phyloP scores from a whole-genome alignment of 2,888 invertebrate genomes.

The Drosophila cognata region DNA sequence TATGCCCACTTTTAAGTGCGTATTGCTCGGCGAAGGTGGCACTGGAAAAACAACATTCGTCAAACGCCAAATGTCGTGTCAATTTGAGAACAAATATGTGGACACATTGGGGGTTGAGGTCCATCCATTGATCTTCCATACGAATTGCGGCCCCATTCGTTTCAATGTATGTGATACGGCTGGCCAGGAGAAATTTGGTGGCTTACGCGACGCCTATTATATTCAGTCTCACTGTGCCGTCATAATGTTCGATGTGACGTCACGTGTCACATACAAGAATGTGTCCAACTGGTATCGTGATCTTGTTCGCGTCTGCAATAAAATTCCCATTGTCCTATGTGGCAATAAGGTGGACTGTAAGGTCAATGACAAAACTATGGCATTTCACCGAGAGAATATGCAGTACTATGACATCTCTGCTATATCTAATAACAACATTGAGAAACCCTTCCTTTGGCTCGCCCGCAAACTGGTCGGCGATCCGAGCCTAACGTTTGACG shows the following conservation, averaged over 20 bases:
- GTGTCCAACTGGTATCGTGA: too few species aligned
- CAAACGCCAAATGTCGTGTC: constrained; percentile 99
- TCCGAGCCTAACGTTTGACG: constrained; percentile 99
- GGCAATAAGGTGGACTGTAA: constrained; percentile 99
- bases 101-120: constrained; percentile 99
- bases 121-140: constrained; percentile 98
- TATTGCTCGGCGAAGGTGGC: constrained; percentile 99
- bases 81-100: constrained; percentile 99
- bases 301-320: too few species aligned
- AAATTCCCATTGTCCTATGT: too few species aligned
- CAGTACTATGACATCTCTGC: constrained; percentile 99
- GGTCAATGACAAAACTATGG: constrained; percentile 99
- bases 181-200: too few species aligned
- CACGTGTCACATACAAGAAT: too few species aligned
- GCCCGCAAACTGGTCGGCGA: constrained; percentile 99
- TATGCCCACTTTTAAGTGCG: constrained; percentile 98
- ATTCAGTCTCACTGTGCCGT: too few species aligned
- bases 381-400: constrained; percentile 98
- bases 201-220: too few species aligned
- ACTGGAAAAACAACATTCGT: constrained; percentile 99
- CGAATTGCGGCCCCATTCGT: constrained; percentile 97
- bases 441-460: constrained; percentile 99
- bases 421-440: constrained; percentile 99
- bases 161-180: constrained; percentile 99
- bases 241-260: too few species aligned